phyloP scores from a whole-genome alignment of 2,888 invertebrate genomes.

The Piscicola geometra region DNA sequence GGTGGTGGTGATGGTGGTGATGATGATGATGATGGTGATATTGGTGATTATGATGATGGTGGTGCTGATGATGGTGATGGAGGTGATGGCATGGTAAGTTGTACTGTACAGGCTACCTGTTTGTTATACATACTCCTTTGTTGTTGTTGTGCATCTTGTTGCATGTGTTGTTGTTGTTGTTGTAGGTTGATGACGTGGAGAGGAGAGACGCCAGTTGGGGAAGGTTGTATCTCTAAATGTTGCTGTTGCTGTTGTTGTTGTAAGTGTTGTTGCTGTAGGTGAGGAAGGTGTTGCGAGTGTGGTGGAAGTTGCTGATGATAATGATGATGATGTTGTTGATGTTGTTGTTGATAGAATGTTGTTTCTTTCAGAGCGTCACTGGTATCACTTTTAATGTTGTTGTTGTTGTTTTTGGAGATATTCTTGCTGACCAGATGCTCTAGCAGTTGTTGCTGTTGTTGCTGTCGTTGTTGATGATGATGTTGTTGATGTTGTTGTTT shows the following conservation, averaged over 20 bases:
- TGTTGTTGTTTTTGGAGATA: slow-evolving; percentile 11
- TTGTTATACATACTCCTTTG: too few species aligned
- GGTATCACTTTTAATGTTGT: not conserved
- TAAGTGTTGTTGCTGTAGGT: not conserved
- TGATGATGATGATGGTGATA: slow-evolving; percentile 34
- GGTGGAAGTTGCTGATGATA: not conserved
- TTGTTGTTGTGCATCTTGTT: not conserved
- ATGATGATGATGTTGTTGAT: slow-evolving; percentile 10
- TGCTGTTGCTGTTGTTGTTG: slow-evolving; percentile 16
- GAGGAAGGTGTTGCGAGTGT: not conserved
- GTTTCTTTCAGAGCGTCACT: not conserved
- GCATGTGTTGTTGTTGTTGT: not conserved
- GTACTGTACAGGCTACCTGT: too few species aligned
- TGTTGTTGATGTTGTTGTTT: too few species aligned
- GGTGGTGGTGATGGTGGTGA: slow-evolving; percentile 36
- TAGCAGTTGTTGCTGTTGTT: slow-evolving; percentile 16
- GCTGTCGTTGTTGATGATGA: slow-evolving; percentile 1
- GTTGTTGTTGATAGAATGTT: not conserved
- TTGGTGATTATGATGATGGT: slow-evolving; percentile 27
- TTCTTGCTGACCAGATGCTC: not conserved
- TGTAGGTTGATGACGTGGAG: not conserved
- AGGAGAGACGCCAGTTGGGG: not conserved
- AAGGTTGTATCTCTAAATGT: not conserved
- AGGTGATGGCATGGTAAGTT: slow-evolving; percentile 12
- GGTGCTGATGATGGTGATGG: slow-evolving; percentile 23